Conservation (phyloP, 2,888 invertebrate genomes). For the Meteorus cinctellus region DNA sequence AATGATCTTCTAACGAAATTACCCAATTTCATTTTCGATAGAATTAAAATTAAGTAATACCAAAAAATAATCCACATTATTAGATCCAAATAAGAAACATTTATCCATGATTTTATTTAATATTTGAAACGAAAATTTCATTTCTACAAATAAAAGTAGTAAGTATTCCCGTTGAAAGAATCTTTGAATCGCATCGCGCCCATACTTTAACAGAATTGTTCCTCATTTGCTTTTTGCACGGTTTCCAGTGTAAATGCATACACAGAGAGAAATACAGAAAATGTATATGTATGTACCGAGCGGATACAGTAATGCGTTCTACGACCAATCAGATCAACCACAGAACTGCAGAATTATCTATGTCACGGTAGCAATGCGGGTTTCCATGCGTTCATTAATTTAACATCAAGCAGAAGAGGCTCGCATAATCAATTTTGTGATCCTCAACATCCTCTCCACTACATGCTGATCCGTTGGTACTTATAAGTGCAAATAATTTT, state of each 20-base stretch:
- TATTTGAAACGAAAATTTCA: too few species aligned
- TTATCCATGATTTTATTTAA: too few species aligned
- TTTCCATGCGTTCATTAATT: slow-evolving; percentile 64
- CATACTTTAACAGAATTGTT: background rate
- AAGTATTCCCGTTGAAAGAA: too few species aligned
- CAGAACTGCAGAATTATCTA: slow-evolving; percentile 65
- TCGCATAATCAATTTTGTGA: slow-evolving; percentile 66
- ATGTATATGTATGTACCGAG: too few species aligned
- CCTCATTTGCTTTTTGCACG: background rate
- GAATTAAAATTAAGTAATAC: too few species aligned
- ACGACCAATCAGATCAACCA: slow-evolving; percentile 53
- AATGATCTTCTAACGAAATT: too few species aligned
- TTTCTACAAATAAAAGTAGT: too few species aligned
- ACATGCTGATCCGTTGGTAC: background rate
- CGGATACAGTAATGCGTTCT: slow-evolving; percentile 39
- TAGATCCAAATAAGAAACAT: too few species aligned
- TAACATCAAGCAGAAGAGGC: slow-evolving; percentile 64
- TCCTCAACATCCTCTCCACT: background rate
- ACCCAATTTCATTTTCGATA: too few species aligned
- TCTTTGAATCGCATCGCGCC: too few species aligned
- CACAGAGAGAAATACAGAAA: background rate
- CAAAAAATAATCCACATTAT: too few species aligned
- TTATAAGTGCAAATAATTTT: background rate
- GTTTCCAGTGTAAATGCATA: background rate
- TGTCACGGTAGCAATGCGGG: slow-evolving; percentile 62